Base-by-base conservation (phyloP, 1,140 invertebrate species). In the Drosophila subobscura region DNA sequence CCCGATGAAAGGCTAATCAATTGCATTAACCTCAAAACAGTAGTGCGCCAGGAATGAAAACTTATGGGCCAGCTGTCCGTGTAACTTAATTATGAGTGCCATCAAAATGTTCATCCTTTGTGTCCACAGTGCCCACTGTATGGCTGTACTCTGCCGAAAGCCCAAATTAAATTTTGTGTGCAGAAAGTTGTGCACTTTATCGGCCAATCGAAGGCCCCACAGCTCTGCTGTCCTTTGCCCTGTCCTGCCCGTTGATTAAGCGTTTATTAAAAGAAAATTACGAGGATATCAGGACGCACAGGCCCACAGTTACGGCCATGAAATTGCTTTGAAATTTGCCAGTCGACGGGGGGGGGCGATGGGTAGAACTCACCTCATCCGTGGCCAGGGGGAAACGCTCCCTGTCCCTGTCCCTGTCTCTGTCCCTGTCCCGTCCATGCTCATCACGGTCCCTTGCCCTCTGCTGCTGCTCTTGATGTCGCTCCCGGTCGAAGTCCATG, bases 181-280 rank as follows among this genome's bases (percentile, higher is more conserved):
- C 33, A 37, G 33, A 37, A 60, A 54, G 64, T 70, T 73, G 53
- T 49, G 56, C 53, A 59, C 58, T 71, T 66, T 61, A 57, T 77
- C 54, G 50, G 50, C 42, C 42, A 46, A 52, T 66, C 54, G 49
- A 66, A 70, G 37, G 44, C 44, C 20, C 29, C 20, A 3, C 5
- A 14, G 14, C n/a, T 8, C 20, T 4, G 41, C 42, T 2, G 7
- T 4, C 23, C 50, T 20, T 20, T 20, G 27, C 46, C 8, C 29
- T 40, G 22, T 40, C 23, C 42, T 20, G 52, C 61, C 47, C 58
- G 59, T 74, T 74, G 75, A 78, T 79, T 73, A 78, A 80, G 66
- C 77, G 72, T 79, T 79, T 79, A 79, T 79, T 79, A 75, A 80
- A 63, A 61, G 57, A 58, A 57, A 63, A 79, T 70, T 68, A 79